Conservation (phyloP, 2,113 vertebrate species). For the Crypturellus undulatus region DNA sequence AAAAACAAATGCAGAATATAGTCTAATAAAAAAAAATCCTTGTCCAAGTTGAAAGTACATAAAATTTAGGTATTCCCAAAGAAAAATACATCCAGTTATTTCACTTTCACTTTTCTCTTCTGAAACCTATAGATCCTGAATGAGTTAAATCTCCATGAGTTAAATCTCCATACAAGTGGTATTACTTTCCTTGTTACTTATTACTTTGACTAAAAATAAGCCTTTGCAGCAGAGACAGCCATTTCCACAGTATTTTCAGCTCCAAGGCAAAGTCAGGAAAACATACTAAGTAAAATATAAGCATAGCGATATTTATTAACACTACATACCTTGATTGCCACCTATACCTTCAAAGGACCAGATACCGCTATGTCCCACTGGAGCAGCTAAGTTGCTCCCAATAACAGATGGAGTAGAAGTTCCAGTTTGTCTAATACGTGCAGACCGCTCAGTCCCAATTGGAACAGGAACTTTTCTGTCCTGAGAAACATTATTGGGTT, state of each 20-base stretch:
- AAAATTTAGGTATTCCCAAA: neutral
- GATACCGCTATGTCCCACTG: slow-evolving; percentile 97
- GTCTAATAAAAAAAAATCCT: neutral
- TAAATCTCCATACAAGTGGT: neutral
- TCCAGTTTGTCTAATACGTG: slow-evolving; percentile 97
- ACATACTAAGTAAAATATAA: rapidly evolving
- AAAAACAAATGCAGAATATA: neutral
- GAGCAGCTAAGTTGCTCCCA: slow-evolving; percentile 92
- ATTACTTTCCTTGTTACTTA: neutral
- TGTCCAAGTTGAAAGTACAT: neutral
- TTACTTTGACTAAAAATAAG: neutral
- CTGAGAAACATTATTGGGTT: slow-evolving; percentile 88
- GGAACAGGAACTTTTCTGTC: slow-evolving; percentile 98
- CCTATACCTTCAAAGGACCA: slow-evolving; percentile 98
- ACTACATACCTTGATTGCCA: slow-evolving; percentile 89
- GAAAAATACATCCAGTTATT: neutral
- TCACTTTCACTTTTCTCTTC: neutral
- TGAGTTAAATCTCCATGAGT: no score
- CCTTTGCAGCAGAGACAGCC: neutral
- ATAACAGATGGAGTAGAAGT: slow-evolving; percentile 93
- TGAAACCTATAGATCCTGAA: neutral
- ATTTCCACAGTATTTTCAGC: rapidly evolving
- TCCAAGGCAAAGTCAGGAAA: neutral
- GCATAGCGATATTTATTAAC: rapidly evolving
- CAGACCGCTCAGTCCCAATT: slow-evolving; percentile 96